Percentiles rank a stretch among this genome's conserved stretches.
Conservation (phyloP, 2,113 vertebrate genomes). For the Centropus bengalensis region DNA sequence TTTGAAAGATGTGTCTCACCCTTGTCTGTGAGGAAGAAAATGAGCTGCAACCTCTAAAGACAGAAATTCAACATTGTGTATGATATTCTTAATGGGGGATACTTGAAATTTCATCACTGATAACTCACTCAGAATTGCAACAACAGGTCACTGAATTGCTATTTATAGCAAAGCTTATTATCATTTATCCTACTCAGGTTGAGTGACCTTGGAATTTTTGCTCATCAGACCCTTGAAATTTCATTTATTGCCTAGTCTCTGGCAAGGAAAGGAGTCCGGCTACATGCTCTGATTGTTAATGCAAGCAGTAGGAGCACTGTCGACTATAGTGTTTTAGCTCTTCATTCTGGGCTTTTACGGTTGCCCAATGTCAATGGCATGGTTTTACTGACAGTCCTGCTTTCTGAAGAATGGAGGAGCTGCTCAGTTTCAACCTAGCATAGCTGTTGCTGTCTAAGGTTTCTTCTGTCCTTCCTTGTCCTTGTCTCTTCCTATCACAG, state of each 20-base stretch:
- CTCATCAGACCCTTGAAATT: slow-evolving; percentile 42
- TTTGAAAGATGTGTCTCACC: not conserved
- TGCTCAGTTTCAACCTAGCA: not conserved
- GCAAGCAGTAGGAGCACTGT: not conserved
- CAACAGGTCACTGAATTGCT: slow-evolving; percentile 27
- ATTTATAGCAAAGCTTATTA: not conserved
- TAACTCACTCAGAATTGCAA: not conserved
- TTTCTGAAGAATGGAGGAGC: not conserved
- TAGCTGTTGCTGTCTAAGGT: not conserved
- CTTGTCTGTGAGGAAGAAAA: not conserved
- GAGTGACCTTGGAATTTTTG: slow-evolving; percentile 42
- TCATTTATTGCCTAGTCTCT: slow-evolving; percentile 21
- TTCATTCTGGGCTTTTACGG: not conserved
- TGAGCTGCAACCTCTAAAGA: not conserved
- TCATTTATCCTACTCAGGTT: slow-evolving; percentile 2
- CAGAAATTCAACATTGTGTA: not conserved
- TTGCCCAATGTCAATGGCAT: accelerated
- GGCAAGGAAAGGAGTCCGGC: not conserved
- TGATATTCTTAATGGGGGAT: not conserved
- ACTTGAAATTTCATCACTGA: slow-evolving; percentile 11
- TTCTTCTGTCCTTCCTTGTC: not conserved
- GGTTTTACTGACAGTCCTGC: not conserved
- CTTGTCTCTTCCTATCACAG: not conserved
- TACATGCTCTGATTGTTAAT: slow-evolving; percentile 25
- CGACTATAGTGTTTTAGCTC: not conserved